phyloP scores from a whole-genome alignment of 1,140 invertebrate species.

The Holotrichia oblita region DNA sequence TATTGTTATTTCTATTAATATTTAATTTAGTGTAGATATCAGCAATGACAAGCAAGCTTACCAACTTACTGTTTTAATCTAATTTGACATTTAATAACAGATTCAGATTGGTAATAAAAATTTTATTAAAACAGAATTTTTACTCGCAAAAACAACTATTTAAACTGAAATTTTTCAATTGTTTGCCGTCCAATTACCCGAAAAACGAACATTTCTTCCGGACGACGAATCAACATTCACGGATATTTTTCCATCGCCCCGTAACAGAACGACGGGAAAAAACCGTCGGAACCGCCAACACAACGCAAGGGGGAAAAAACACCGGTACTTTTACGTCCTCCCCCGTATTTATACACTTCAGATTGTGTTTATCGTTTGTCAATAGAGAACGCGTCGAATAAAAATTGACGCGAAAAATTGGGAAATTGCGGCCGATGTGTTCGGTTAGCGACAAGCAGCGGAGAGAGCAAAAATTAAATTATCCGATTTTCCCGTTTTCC shows the following conservation, averaged over 20 bases:
- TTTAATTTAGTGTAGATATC: too few species aligned
- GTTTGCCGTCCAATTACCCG: not conserved
- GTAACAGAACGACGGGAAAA: not conserved
- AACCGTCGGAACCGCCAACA: too few species aligned
- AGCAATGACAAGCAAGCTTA: too few species aligned
- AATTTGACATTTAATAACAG: too few species aligned
- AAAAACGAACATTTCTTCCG: not conserved
- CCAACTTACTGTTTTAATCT: too few species aligned
- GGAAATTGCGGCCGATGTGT: not conserved
- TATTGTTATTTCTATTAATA: too few species aligned
- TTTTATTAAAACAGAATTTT: too few species aligned
- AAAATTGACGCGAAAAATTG: slow-evolving; percentile 12
- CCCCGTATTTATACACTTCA: slow-evolving; percentile 9
- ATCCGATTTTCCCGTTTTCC: slow-evolving; percentile 14
- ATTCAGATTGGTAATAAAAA: too few species aligned
- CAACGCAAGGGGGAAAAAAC: too few species aligned
- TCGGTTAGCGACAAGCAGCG: not conserved
- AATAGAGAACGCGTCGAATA: not conserved
- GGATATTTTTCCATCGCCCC: not conserved
- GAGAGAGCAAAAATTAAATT: slow-evolving; percentile 18
- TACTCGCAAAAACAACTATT: too few species aligned
- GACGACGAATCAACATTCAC: not conserved
- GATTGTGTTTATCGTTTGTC: slow-evolving; percentile 33
- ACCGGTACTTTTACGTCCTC: not conserved
- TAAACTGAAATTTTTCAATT: not conserved